Base-by-base conservation (phyloP, 2,888 invertebrate species). In the Hermaeophaga mercurialis region DNA sequence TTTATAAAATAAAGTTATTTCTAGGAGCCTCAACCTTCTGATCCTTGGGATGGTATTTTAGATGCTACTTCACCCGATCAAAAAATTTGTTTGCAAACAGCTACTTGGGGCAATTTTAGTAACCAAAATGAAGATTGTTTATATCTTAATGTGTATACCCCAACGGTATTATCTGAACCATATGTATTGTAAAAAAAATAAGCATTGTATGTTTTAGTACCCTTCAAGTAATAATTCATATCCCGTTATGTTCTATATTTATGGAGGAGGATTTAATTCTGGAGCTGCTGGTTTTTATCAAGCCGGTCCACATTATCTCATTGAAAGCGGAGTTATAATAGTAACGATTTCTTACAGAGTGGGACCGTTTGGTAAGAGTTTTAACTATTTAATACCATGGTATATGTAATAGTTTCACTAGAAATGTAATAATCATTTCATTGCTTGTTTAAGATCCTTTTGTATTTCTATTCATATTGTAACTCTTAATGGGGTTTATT, bases 221-320 rank as follows among this genome's bases (percentile, higher is more conserved):
- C 58, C 58, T n/a, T 45, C 47, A 3, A 43, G 31, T 15, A 50
- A 57, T 1, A 14, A 62, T 18, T 45, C 65, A 3, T 52, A 76
- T 46, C 75, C 78, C 17, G 78, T 79, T 0, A 66, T 79, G 53
- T 69, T 78, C 9, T 74, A 69, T 56, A 72, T 78, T 45, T 77
- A 78, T 59, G 76, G 77, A 1, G 79, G 79, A 7, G 75, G 72
- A 8, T 78, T 75, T 58, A 70, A 73, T 58, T 64, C 61, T 18
- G 77, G 78, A 1, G 54, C 65, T 11, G 70, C 71, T 4, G 36
- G 24, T 19, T 53, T 55, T 15, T 59, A 70, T 15, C 36, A 43
- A 3, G 68, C 66, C 26, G 76, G 75, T 5, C 76, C 78, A 1
- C 64, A 72, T 48, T 68, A 68, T 24, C 58, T 78, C 9, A 70